These are phyloP conservation scores for Felis catus DNA, from an alignment of 2,113 vertebrate genomes.

Conservation along the genomic window F.catus_Fca126_mat1.0 CM031424.1:74731001-74731500, in stretches of 20 bases:
- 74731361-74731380: neutral
- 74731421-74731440: neutral
- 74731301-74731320: neutral
- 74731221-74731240: neutral
- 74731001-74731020: neutral
- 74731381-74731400: neutral
- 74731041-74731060: slow-evolving; percentile 27
- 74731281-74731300: neutral
- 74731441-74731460: neutral
- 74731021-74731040: slow-evolving; percentile 40
- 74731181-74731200: neutral
- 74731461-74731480: neutral
- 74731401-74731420: neutral
- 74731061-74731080: neutral
- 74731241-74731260: neutral
- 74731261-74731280: neutral
- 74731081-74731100: neutral
- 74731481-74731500: neutral
- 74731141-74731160: neutral
- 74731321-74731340: neutral
- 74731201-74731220: neutral
- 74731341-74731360: neutral
- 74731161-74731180: neutral
- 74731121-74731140: neutral
- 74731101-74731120: neutral